phyloP scores from a whole-genome alignment of 2,888 invertebrate genomes.

The Rhyacophila evoluta region DNA sequence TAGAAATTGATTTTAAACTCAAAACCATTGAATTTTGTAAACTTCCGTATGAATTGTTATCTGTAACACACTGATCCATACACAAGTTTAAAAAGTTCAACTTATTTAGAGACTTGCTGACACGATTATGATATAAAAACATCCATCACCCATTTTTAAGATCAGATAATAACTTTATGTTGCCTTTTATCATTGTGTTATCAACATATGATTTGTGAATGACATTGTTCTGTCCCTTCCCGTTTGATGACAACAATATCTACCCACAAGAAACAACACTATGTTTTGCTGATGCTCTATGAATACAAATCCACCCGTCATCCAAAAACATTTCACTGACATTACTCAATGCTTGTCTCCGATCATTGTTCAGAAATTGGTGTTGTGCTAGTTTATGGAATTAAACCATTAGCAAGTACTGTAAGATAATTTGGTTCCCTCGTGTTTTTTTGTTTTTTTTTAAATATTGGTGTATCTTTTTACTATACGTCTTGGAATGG shows the following conservation, averaged over 20 bases:
- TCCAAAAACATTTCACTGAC: neutral
- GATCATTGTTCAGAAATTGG: constrained; percentile 42
- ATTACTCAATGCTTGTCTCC: constrained; percentile 43
- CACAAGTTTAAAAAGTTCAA: too few relatives aligned
- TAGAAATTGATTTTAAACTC: too few relatives aligned
- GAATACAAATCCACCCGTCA: neutral
- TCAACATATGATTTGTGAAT: too few relatives aligned
- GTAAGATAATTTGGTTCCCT: neutral
- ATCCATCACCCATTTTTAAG: neutral
- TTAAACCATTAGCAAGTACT: constrained; percentile 2
- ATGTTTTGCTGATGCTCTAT: constrained; percentile 19
- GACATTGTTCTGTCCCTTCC: neutral
- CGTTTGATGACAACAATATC: neutral
- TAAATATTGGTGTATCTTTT: constrained; percentile 16
- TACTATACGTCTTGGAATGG: constrained; percentile 28
- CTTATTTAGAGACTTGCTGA: too few relatives aligned
- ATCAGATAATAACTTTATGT: neutral
- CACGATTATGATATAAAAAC: too few relatives aligned
- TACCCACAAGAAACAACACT: neutral
- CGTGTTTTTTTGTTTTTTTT: constrained; percentile 26
- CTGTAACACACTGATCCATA: too few relatives aligned
- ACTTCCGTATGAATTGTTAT: too few relatives aligned
- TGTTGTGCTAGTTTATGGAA: constrained; percentile 40
- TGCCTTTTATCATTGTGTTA: neutral
- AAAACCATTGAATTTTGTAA: too few relatives aligned